Conservation (phyloP, 2,113 vertebrate genomes). For the Salvator merianae region DNA sequence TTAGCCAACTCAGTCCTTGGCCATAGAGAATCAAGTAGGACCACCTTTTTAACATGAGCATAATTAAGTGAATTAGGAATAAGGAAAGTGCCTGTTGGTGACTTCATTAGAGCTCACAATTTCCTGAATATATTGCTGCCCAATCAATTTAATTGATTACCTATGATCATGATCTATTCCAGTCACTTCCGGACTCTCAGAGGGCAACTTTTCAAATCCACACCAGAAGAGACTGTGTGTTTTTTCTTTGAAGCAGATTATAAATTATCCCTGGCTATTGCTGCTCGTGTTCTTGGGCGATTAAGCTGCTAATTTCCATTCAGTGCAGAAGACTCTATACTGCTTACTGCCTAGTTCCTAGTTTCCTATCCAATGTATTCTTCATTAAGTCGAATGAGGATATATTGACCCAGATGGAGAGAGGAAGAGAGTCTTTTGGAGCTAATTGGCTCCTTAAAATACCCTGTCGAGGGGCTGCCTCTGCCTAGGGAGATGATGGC, state of each 20-base stretch:
- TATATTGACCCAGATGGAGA: slow-evolving; percentile 30
- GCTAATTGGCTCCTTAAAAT: slow-evolving; percentile 33
- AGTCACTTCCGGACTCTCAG: neutral
- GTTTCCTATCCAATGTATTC: slow-evolving; percentile 28
- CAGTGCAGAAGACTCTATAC: neutral
- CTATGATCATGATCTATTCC: neutral
- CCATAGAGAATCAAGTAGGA: no score
- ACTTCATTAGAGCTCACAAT: no score
- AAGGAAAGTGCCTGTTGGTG: no score
- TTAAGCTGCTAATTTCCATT: slow-evolving; percentile 45
- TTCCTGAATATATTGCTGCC: no score
- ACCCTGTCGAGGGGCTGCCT: neutral
- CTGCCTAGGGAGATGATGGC: neutral
- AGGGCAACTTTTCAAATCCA: accelerated
- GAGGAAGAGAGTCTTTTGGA: neutral
- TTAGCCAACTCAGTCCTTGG: no score
- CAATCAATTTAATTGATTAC: neutral
- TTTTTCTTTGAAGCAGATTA: slow-evolving; percentile 5
- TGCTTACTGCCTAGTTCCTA: slow-evolving; percentile 33
- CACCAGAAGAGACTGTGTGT: neutral
- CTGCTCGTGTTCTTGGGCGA: neutral
- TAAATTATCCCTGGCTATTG: slow-evolving; percentile 1
- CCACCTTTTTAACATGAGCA: no score
- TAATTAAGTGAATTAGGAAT: no score
- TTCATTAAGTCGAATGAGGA: slow-evolving; percentile 51